Conservation (phyloP, 2,888 invertebrate genomes). For the Muschampia staudingeri region DNA sequence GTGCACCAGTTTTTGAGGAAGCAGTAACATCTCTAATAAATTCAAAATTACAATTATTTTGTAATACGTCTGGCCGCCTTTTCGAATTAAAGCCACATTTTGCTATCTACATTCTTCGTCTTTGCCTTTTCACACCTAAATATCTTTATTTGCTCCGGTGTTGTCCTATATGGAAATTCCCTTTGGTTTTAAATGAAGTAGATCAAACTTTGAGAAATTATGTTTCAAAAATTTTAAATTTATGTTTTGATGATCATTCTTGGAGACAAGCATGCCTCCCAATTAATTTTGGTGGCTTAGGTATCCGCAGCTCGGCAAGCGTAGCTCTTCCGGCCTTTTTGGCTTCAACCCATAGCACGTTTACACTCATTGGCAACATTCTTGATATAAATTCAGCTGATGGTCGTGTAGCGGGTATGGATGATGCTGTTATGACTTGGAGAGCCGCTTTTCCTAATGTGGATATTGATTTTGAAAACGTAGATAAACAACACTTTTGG, state of each 20-base stretch:
- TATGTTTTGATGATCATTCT: conserved; percentile 13
- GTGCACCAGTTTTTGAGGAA: too few relatives aligned
- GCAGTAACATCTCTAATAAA: too few relatives aligned
- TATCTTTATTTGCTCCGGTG: conserved; percentile 10
- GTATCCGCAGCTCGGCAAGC: conserved; percentile 2
- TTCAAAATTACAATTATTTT: too few relatives aligned
- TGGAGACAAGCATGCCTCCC: conserved; percentile 28
- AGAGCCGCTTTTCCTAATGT: too few relatives aligned
- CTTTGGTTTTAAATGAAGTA: background rate
- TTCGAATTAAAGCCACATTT: too few relatives aligned
- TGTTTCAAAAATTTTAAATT: conserved; percentile 18
- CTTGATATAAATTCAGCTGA: conserved; percentile 11
- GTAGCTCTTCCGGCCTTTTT: conserved; percentile 32
- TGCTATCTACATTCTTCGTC: too few relatives aligned
- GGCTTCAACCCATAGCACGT: conserved; percentile 14
- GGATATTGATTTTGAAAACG: background rate
- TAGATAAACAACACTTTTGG: background rate
- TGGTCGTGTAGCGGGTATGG: conserved; percentile 16
- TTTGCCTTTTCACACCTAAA: background rate
- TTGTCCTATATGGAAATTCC: conserved; percentile 24
- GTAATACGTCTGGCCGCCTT: too few relatives aligned
- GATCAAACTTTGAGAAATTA: background rate
- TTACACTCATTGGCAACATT: background rate
- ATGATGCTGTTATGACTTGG: background rate
- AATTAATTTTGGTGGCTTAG: conserved; percentile 28